Percentiles rank a stretch among this genome's conserved stretches.
phyloP scores from a whole-genome alignment of 2,888 invertebrate genomes.

The Sphaeridia pumilis region DNA sequence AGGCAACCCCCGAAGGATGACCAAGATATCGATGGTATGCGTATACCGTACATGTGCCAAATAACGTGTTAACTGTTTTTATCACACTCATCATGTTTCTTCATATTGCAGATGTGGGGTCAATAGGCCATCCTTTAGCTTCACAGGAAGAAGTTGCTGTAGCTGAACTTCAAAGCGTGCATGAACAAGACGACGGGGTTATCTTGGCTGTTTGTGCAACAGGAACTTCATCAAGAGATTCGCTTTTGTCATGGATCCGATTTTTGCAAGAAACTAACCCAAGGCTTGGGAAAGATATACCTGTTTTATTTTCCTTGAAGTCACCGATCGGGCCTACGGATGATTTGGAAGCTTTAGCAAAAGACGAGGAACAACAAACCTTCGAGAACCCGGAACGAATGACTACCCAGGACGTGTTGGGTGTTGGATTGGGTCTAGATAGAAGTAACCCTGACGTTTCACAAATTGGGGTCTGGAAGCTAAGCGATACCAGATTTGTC shows the following conservation, averaged over 20 bases:
- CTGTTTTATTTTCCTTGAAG: slow-evolving; percentile 72
- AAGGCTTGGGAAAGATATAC: slow-evolving; percentile 51
- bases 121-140: slow-evolving; percentile 35
- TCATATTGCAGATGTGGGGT: slow-evolving; percentile 56
- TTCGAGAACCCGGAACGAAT: slow-evolving; percentile 9
- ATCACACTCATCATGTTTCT: too few species aligned
- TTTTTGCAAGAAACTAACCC: slow-evolving; percentile 65
- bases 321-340: slow-evolving; percentile 46
- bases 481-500: slow-evolving; percentile 29
- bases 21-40: slow-evolving; percentile 54
- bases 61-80: too few species aligned
- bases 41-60: too few species aligned
- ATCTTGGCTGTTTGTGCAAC: slow-evolving; percentile 81
- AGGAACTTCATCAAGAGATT: slow-evolving; percentile 80
- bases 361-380: background rate
- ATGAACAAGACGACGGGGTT: slow-evolving; percentile 86
- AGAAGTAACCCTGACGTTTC: slow-evolving; percentile 23
- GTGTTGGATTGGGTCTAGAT: slow-evolving; percentile 10
- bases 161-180: slow-evolving; percentile 53
- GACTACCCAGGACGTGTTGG: slow-evolving; percentile 11
- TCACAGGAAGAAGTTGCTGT: slow-evolving; percentile 29
- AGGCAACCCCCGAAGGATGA: slow-evolving; percentile 44
- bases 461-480: slow-evolving; percentile 27
- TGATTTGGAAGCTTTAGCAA: too few species aligned
- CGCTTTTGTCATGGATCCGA: slow-evolving; percentile 81